Conservation (phyloP, 2,113 vertebrate species). For the Penelope pileata region DNA sequence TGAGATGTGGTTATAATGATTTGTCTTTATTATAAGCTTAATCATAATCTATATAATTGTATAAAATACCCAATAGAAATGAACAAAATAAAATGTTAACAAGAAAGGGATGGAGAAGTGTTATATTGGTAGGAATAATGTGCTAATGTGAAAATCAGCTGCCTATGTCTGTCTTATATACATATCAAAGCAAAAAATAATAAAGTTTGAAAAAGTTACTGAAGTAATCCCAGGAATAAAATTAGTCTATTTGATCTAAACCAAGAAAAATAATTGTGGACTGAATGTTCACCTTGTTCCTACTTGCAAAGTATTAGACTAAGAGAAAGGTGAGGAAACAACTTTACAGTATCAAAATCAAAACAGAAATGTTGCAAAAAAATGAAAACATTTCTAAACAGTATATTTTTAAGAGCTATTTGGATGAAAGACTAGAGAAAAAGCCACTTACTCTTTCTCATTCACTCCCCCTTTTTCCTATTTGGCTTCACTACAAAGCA, state of each 20-base stretch:
- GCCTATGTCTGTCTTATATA: not conserved
- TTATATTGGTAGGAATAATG: not conserved
- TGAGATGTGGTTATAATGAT: not conserved
- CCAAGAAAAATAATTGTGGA: not conserved
- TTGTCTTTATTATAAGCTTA: not conserved
- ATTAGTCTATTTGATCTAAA: not conserved
- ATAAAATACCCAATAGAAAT: not conserved
- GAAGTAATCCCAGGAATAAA: not conserved
- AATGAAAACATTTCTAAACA: not conserved
- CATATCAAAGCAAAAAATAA: not conserved
- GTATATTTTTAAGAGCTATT: not conserved
- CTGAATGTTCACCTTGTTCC: not conserved
- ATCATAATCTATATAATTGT: not conserved
- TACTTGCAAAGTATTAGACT: not conserved
- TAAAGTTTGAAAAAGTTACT: not conserved
- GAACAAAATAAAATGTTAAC: not conserved
- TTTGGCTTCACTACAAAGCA: constrained; percentile 51
- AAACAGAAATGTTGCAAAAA: not conserved
- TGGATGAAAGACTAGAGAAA: constrained; percentile 16
- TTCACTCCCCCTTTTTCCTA: not conserved
- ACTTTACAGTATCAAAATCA: not conserved
- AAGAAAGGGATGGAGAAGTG: not conserved
- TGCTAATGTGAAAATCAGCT: not conserved
- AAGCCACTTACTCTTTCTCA: not conserved
- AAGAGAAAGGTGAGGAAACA: not conserved